These are phyloP conservation scores for Batillaria attramentaria DNA, from an alignment of 1,140 invertebrate species.

Conservation along the genomic window DNA sequence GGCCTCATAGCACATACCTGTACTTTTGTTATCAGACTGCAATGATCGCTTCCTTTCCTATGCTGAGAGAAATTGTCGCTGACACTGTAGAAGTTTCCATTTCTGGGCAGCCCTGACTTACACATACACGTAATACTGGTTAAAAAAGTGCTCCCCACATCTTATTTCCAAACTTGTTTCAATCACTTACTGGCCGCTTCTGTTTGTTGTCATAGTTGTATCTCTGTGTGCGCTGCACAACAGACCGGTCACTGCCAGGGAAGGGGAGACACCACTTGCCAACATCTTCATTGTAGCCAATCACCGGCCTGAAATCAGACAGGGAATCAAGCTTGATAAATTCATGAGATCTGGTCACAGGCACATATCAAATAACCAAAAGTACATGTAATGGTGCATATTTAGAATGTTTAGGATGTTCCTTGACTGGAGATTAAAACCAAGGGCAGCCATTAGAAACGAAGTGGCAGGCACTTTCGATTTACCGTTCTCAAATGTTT, in stretches of 20 bases:
- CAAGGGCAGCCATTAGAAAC: too few relatives aligned
- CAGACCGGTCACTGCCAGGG: conserved; percentile 84
- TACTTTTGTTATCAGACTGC: background rate
- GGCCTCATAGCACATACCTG: conserved; percentile 36
- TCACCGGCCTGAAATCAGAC: conserved; percentile 72
- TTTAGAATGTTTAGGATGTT: too few relatives aligned
- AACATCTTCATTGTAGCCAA: conserved; percentile 78
- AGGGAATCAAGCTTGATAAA: conserved; percentile 4
- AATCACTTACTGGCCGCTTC: conserved; percentile 75
- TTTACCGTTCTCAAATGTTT: too few relatives aligned
- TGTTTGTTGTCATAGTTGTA: conserved; percentile 81
- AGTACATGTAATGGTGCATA: too few relatives aligned
- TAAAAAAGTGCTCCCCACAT: background rate
- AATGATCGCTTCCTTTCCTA: too few relatives aligned
- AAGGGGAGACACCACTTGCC: conserved; percentile 85
- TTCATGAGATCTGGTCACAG: background rate
- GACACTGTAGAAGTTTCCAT: background rate
- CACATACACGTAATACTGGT: background rate
- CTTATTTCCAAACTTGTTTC: background rate
- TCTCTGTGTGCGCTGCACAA: conserved; percentile 84
- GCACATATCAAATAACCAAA: too few relatives aligned
- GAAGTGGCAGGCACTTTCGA: too few relatives aligned
- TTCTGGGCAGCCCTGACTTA: background rate
- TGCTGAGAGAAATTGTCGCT: background rate
- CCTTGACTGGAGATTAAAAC: too few relatives aligned